Conservation (phyloP, 2,888 invertebrate species). For the Crossocerus cetratus region DNA sequence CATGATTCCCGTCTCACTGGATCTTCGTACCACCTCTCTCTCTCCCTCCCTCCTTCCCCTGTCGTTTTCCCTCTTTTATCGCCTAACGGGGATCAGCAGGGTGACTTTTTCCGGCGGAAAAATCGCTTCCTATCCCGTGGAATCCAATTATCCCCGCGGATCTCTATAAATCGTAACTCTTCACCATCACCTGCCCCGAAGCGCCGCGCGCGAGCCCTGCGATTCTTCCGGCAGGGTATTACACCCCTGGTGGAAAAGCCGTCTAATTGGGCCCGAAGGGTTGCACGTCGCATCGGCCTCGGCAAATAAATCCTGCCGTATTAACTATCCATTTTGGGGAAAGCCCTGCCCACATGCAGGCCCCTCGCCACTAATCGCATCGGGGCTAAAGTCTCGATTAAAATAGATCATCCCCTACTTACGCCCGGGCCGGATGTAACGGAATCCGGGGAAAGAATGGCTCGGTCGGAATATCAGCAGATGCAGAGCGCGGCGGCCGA, state of each 20-base stretch:
- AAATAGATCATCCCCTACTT: not conserved
- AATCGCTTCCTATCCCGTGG: not conserved
- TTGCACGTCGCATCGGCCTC: slow-evolving; percentile 36
- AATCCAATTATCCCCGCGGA: slow-evolving; percentile 38
- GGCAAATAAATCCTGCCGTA: slow-evolving; percentile 41
- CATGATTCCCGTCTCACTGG: not conserved
- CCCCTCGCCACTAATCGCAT: not conserved
- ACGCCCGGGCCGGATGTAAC: too few species aligned
- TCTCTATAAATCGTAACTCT: slow-evolving; percentile 13
- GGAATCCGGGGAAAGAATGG: too few species aligned
- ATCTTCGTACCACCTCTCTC: slow-evolving; percentile 1
- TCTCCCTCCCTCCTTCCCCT: not conserved
- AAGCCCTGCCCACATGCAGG: slow-evolving; percentile 13
- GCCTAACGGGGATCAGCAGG: not conserved
- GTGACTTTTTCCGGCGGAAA: slow-evolving; percentile 21
- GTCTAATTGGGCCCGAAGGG: slow-evolving; percentile 57
- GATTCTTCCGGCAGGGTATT: slow-evolving; percentile 53
- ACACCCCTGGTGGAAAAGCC: slow-evolving; percentile 33
- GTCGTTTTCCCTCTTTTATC: not conserved
- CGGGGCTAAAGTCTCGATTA: too few species aligned
- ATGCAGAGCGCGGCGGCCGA: not conserved
- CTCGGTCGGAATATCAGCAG: not conserved
- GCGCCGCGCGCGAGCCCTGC: slow-evolving; percentile 36
- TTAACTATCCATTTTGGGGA: slow-evolving; percentile 39
- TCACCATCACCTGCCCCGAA: slow-evolving; percentile 23